phyloP scores from a whole-genome alignment of 1,140 invertebrate genomes.

The Mercenaria mercenaria region DNA sequence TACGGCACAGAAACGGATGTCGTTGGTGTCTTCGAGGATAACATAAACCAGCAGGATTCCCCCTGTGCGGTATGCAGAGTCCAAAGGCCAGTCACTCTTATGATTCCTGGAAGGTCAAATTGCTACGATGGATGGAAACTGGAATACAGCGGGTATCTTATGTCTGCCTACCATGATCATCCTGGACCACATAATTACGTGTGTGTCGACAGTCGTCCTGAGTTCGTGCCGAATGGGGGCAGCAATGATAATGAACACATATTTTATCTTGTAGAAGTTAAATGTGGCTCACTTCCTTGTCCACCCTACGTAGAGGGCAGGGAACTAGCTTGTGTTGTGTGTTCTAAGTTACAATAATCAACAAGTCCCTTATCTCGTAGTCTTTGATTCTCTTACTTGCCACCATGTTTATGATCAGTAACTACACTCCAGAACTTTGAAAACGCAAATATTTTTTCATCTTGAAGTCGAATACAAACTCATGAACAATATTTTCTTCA shows the following conservation, averaged over 20 bases:
- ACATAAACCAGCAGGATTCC: background rate
- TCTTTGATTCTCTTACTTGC: too few species aligned
- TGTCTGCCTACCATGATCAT: constrained; percentile 45
- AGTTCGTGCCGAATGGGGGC: constrained; percentile 16
- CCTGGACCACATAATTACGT: constrained; percentile 36
- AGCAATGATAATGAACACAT: constrained; percentile 58
- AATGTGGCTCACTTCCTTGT: constrained; percentile 71
- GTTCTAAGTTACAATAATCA: too few species aligned
- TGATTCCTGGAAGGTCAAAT: constrained; percentile 55
- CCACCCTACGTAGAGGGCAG: constrained; percentile 65
- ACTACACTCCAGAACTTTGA: too few species aligned
- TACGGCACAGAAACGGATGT: constrained; percentile 19
- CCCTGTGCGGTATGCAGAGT: background rate
- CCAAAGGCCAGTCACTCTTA: background rate
- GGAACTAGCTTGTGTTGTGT: constrained; percentile 73
- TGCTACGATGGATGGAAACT: constrained; percentile 60
- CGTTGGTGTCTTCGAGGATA: background rate
- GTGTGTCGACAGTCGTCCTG: constrained; percentile 69
- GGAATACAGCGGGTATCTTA: constrained; percentile 70
- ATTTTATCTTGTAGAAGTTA: constrained; percentile 62
- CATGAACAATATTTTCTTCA: too few species aligned
- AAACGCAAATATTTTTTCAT: too few species aligned
- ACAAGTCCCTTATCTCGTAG: too few species aligned
- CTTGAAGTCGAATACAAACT: too few species aligned
- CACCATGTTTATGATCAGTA: too few species aligned